Base-by-base conservation (phyloP, 2,888 invertebrate species). In the Apotomis betuletana region DNA sequence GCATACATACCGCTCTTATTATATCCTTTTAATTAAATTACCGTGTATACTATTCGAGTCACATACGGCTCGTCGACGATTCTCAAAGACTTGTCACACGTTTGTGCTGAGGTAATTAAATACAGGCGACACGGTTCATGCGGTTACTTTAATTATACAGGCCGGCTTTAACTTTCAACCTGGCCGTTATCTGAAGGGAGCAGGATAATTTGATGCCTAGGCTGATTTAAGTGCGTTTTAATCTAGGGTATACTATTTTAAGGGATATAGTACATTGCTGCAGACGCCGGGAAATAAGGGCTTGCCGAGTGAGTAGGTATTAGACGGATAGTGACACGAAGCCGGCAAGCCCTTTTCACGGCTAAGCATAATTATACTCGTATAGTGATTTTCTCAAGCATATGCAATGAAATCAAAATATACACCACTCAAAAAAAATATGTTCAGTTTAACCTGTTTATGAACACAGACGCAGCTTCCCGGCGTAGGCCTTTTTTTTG, bases 91-190 rank as follows among this genome's bases (percentile, higher is more conserved):
- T 9, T 44, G 36, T 67, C 57, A 55, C 63, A 49, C 54, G 61
- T 67, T 4, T 27, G 51, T 57, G 15, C 67, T 52, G 15, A 63
- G 63, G 58, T 77, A 79, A 77, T 75, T 74, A 76, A 74, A 74
- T 75, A 70, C 75, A 75, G 60, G 60, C 55, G 54, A 75, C 74
- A 74, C 70, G 74, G 75, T 76, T 78, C 57, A 76, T 77, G 79
- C 74, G 80, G 80, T 77, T 68, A 57, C 57, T 61, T 67, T 62
- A 67, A 67, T 71, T 62, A 67, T 62, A 52, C 55, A 69, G 49
- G 27, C 49, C 27, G 54, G 67, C 15, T 61, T 65, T 54, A 49
- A 62, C 49, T 62, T 69, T 62, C 52, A 69, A 46, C 60, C 68
- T 60, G 15, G 36, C 36, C 12, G 57, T 57, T 57, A 12, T 57